Base-by-base conservation (phyloP, 2,888 invertebrate species). In the Macrosiphum euphorbiae region DNA sequence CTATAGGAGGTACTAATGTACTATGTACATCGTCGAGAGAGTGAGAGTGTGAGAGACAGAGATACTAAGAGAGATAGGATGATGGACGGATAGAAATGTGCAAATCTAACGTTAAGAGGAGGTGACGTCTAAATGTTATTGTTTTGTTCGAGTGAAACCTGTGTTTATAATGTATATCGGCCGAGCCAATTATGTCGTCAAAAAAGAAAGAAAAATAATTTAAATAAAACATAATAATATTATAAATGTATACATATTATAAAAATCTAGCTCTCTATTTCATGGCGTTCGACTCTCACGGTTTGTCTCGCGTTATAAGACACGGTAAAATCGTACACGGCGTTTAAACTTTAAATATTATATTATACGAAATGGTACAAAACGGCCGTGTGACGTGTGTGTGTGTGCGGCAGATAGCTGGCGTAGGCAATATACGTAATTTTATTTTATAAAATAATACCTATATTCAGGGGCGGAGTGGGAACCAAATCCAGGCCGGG, bases 141-240 rank as follows among this genome's bases (percentile, higher is more conserved):
- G 58, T 89, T 55, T 55, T 61, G 44, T 61, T 44, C 58, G n/a
- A 35, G 78, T 84, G 52, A 78, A 91, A 67, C 90, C 90, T 78
- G 50, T 91, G 90, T 91, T 91, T 91, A 91, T 89, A 58, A 16
- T 3, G 28, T 28, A 35, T 91, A 91, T 58, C 89, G 61, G 78
- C 90, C 41, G 78, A 91, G 35, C 84, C 90, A 91, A 91, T 91
- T 91, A 91, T 78, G 90, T 91, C 90, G 67, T 91, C 90, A 91
- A 78, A 90, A 67, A 90, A 16, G 24, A 16, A 44, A 58, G 28
- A 50, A 41, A 55, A 58, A n/a, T 41, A 88, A 88, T 44, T 41
- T 58, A 41, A 88, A 88, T 58, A 58, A 58, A 67, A 35, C n/a
- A 67, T 67, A 67, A 35, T 67, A 67, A 35, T n/a, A n/a, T n/a